Evolutionary conservation across 2,113 vertebrate genomes (phyloP).

Genomic region (Ageneiosus marmoratus): DNA sequence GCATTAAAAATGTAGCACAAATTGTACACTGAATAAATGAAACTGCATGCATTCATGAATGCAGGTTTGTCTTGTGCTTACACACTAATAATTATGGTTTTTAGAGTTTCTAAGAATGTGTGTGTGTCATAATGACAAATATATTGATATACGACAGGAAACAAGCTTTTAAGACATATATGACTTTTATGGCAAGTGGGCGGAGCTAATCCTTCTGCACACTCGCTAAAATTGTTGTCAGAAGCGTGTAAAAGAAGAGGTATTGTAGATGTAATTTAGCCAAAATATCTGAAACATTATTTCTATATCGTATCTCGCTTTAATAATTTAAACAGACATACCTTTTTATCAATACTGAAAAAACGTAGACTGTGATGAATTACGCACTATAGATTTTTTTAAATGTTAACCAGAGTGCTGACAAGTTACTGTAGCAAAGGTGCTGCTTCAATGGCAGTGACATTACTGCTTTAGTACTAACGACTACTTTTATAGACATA

Average conservation of each 20-base stretch:
- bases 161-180: background rate
- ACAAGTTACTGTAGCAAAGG: background rate
- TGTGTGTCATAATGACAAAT: background rate
- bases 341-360: background rate
- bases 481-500: slow-evolving; percentile 1
- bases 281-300: background rate
- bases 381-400: background rate
- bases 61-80: background rate
- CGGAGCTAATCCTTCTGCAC: background rate
- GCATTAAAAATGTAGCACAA: background rate
- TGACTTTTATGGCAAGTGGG: background rate
- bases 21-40: background rate
- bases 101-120: background rate
- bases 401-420: background rate
- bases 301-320: background rate
- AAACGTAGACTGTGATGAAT: background rate
- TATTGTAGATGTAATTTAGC: background rate
- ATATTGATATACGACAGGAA: background rate
- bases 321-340: background rate
- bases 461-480: background rate
- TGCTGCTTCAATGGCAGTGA: background rate
- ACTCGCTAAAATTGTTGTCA: background rate
- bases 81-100: background rate
- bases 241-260: background rate
- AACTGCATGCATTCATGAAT: background rate